A percentile compares a stretch with the other conserved stretches of the same genome.
phyloP scores from a whole-genome alignment of 35 echinoderm and acorn worm genomes.

The Apostichopus parvimensis region DNA sequence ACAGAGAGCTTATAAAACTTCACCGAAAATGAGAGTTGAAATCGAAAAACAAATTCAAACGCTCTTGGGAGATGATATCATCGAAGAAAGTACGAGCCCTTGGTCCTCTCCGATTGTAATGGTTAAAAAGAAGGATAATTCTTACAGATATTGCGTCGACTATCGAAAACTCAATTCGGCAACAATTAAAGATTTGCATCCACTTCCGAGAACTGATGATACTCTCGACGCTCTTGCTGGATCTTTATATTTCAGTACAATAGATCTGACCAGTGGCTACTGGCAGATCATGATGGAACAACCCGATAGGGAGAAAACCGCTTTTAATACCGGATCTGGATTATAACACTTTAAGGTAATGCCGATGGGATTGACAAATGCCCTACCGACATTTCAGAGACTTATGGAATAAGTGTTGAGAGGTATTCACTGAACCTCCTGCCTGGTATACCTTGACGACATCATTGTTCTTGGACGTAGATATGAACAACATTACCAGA shows the following conservation, averaged over 20 bases:
- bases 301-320: constrained; percentile 61
- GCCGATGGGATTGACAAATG: constrained; percentile 60
- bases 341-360: constrained; percentile 56
- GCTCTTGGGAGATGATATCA: constrained; percentile 54
- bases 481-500: constrained; percentile 54
- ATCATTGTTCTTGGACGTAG: constrained; percentile 59
- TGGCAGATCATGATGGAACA: constrained; percentile 47
- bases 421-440: constrained; percentile 36
- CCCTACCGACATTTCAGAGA: constrained; percentile 43
- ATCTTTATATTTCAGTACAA: constrained; percentile 44
- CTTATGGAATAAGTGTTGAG: constrained; percentile 61
- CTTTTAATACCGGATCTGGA: constrained; percentile 47
- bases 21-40: constrained; percentile 49
- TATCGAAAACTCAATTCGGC: constrained; percentile 46
- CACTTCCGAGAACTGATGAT: constrained; percentile 59
- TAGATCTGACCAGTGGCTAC: constrained; percentile 62
- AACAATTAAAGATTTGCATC: constrained; percentile 52
- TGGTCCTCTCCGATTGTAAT: constrained; percentile 48
- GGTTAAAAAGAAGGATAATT: constrained; percentile 62
- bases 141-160: constrained; percentile 43
- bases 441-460: constrained; percentile 59
- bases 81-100: constrained; percentile 51
- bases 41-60: constrained; percentile 25
- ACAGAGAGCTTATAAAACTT: constrained; percentile 55
- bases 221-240: constrained; percentile 52